Evolutionary conservation across 2,113 vertebrate genomes (phyloP).

Genomic region (Nothoprocta perdicaria): DNA sequence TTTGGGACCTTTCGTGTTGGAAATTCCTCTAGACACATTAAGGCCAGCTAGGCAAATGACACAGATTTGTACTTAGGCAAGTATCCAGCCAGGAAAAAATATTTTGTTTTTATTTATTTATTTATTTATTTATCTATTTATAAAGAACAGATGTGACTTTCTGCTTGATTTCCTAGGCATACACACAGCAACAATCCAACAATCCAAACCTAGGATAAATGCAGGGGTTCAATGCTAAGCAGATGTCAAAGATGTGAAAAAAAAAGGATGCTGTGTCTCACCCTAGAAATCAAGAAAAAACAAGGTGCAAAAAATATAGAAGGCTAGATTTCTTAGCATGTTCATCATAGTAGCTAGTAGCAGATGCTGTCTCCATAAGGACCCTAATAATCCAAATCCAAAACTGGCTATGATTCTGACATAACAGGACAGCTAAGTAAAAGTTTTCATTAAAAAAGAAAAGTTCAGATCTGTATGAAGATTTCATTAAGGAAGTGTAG

Average conservation of each 20-base stretch:
- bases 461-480: neutral
- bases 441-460: neutral
- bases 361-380: neutral
- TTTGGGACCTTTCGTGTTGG: neutral
- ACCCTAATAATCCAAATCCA: neutral
- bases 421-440: neutral
- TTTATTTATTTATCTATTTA: too few relatives aligned
- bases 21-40: neutral
- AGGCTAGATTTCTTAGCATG: neutral
- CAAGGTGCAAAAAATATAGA: neutral
- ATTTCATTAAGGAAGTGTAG: neutral
- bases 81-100: neutral
- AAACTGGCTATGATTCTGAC: neutral
- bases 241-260: neutral
- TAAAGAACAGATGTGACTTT: neutral
- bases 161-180: neutral
- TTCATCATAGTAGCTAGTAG: neutral
- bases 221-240: neutral
- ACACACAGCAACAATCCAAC: neutral
- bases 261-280: neutral
- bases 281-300: neutral
- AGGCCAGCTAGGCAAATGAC: neutral
- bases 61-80: neutral
- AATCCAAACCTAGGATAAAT: neutral
- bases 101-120: too few relatives aligned